These are phyloP conservation scores for Lutraria rhynchaena DNA, from an alignment of 1,140 invertebrate genomes.

Conservation along the genomic window DNA sequence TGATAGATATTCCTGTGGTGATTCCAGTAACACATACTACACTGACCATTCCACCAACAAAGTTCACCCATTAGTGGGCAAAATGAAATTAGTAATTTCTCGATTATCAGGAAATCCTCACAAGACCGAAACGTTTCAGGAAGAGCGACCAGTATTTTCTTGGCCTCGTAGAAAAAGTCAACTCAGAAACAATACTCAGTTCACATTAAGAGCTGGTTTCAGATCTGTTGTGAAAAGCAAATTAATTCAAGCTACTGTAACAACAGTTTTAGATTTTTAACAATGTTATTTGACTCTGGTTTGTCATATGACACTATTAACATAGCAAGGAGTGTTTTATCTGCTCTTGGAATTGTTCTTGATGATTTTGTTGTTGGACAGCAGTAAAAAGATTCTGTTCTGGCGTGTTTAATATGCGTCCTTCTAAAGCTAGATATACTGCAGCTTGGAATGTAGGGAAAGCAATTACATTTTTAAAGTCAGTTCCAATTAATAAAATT, in stretches of 20 bases:
- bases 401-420: conserved; percentile 14
- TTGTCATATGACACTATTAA: too few species aligned
- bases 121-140: conserved; percentile 38
- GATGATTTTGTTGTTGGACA: not conserved
- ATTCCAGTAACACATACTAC: too few species aligned
- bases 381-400: not conserved
- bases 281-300: conserved; percentile 39
- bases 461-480: not conserved
- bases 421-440: conserved; percentile 13
- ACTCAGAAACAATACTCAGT: too few species aligned
- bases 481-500: not conserved
- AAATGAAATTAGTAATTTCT: conserved; percentile 20
- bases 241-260: conserved; percentile 46
- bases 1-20: too few species aligned
- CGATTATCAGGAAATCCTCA: conserved; percentile 52
- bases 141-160: conserved; percentile 20
- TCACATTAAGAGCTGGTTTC: too few species aligned
- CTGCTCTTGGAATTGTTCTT: too few species aligned
- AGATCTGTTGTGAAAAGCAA: too few species aligned
- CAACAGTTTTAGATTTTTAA: conserved; percentile 44
- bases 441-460: conserved; percentile 2
- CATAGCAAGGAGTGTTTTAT: too few species aligned
- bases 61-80: not conserved
- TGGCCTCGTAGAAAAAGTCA: too few species aligned
- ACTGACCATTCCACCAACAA: conserved; percentile 14